Evolutionary conservation across 2,113 vertebrate genomes (phyloP).

Genomic region (Bubo blakistoni): DNA sequence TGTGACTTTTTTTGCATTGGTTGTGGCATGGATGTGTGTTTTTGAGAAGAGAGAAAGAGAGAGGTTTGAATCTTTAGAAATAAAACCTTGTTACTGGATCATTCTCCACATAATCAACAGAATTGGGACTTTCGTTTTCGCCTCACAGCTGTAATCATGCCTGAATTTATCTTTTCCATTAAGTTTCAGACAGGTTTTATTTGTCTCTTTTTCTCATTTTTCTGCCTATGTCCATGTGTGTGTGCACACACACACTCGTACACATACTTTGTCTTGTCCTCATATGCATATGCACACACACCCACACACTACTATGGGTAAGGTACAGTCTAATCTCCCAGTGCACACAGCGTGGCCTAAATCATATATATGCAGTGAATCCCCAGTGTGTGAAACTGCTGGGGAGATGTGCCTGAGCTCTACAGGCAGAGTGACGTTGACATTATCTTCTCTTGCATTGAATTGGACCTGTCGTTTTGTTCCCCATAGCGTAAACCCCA

Average conservation of each 20-base stretch:
- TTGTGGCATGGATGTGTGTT: not conserved
- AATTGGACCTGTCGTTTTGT: not conserved
- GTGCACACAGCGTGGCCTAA: not conserved
- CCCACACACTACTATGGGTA: not conserved
- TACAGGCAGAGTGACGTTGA: not conserved
- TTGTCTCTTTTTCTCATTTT: not conserved
- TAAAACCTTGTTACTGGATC: not conserved
- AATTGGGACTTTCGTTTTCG: not conserved
- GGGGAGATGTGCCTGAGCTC: not conserved
- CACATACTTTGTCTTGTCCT: not conserved
- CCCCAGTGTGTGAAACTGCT: not conserved
- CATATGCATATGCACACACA: rapidly evolving
- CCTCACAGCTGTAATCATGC: not conserved
- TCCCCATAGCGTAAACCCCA: not conserved
- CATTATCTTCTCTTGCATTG: not conserved
- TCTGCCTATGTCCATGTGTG: not conserved
- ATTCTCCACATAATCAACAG: not conserved
- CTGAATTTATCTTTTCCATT: constrained; percentile 35
- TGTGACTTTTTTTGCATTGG: not conserved
- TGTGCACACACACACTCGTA: too few species aligned
- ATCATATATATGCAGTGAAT: not conserved
- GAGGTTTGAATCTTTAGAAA: not conserved
- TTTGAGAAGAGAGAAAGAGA: not conserved
- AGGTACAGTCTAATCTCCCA: not conserved
- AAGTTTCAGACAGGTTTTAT: not conserved